These are phyloP conservation scores for Conus canariensis DNA, from an alignment of 2,888 invertebrate genomes.

Conservation along the genomic window DNA sequence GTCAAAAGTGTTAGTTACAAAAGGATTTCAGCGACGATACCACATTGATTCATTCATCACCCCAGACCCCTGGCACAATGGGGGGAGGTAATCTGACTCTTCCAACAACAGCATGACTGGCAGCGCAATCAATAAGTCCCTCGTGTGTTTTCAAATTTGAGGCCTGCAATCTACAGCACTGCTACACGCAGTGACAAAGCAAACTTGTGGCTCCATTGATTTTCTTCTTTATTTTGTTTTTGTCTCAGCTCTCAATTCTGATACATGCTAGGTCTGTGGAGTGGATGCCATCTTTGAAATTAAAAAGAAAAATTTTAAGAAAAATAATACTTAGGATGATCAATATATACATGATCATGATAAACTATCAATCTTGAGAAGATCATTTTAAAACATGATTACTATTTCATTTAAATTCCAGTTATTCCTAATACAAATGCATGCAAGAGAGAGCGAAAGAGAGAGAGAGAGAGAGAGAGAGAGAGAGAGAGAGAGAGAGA, in stretches of 20 bases:
- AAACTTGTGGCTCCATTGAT: conserved; percentile 15
- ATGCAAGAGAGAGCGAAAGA: background rate
- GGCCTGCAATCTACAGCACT: background rate
- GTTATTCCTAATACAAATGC: too few species aligned
- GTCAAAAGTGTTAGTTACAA: conserved; percentile 1
- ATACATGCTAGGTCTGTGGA: too few species aligned
- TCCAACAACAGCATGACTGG: background rate
- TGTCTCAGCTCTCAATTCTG: background rate
- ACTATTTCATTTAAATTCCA: too few species aligned
- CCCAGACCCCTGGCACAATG: background rate
- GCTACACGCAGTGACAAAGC: background rate
- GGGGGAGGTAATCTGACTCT: background rate
- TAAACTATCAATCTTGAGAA: too few species aligned
- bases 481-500: background rate
- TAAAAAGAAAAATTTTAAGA: too few species aligned
- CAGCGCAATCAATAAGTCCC: conserved; percentile 21
- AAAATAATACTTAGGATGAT: too few species aligned
- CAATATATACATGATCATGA: too few species aligned
- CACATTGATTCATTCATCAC: background rate
- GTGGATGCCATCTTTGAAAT: too few species aligned
- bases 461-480: background rate
- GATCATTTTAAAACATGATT: too few species aligned
- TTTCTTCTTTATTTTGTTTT: background rate
- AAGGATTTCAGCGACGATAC: background rate
- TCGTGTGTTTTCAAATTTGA: background rate